Evolutionary conservation across 2,888 invertebrate species (phyloP).

Genomic region (Actias luna): DNA sequence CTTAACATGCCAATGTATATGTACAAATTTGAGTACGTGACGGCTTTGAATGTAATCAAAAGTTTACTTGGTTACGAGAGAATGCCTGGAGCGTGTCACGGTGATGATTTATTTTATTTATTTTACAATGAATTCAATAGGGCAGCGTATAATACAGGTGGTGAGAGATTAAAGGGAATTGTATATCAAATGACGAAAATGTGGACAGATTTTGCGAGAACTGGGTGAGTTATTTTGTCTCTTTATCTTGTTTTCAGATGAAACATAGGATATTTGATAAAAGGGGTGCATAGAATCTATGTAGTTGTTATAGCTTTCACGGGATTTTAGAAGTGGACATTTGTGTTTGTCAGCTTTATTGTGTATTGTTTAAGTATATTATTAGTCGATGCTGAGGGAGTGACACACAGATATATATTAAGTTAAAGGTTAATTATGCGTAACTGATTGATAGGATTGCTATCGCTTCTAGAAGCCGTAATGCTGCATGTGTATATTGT

Average conservation of each 20-base stretch:
- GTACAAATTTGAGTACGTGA: conserved; percentile 55
- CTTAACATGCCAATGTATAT: conserved; percentile 42
- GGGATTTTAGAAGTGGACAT: no score
- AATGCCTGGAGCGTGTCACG: conserved; percentile 65
- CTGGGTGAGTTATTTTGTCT: conserved; percentile 48
- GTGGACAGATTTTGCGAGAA: conserved; percentile 73
- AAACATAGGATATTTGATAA: not conserved
- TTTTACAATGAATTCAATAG: conserved; percentile 59
- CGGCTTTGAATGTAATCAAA: conserved; percentile 57
- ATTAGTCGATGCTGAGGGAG: no score
- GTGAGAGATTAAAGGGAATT: conserved; percentile 49
- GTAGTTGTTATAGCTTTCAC: no score
- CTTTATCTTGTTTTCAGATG: not conserved
- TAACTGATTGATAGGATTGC: no score
- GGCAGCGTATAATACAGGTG: conserved; percentile 45
- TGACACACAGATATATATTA: no score
- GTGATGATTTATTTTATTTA: conserved; percentile 71
- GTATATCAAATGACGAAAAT: conserved; percentile 59
- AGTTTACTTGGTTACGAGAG: conserved; percentile 30
- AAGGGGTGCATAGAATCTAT: no score
- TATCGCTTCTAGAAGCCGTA: no score
- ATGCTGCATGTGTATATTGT: no score
- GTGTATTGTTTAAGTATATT: no score
- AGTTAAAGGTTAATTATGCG: no score
- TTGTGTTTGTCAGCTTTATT: no score